phyloP scores from a whole-genome alignment of 2,888 invertebrate species.

The Argynnis bischoffii region DNA sequence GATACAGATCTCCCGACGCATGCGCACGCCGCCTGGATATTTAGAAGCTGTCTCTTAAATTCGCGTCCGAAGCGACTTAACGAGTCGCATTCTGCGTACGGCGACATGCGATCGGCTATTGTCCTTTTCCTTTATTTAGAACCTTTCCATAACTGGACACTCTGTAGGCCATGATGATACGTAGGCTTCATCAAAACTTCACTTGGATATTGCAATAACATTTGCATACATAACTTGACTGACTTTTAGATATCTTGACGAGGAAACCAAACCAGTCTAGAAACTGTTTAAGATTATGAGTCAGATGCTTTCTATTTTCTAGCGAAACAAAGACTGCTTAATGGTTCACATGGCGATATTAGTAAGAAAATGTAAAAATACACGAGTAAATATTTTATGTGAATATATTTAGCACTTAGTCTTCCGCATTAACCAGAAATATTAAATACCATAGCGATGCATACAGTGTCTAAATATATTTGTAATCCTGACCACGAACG shows the following conservation, averaged over 20 bases:
- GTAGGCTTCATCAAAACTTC: constrained; percentile 24
- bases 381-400: not conserved
- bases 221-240: not conserved
- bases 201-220: constrained; percentile 6
- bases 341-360: too few species aligned
- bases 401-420: constrained; percentile 13
- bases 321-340: too few species aligned
- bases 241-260: too few species aligned
- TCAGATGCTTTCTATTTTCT: too few species aligned
- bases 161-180: constrained; percentile 38
- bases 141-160: constrained; percentile 50
- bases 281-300: too few species aligned
- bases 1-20: constrained; percentile 78
- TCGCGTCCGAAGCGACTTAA: constrained; percentile 69
- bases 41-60: constrained; percentile 80
- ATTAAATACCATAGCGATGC: constrained; percentile 17
- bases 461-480: constrained; percentile 35
- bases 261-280: too few species aligned
- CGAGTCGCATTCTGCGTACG: constrained; percentile 74
- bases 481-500: constrained; percentile 38
- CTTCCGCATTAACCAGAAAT: constrained; percentile 16
- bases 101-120: constrained; percentile 71
- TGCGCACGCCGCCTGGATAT: constrained; percentile 72
- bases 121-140: constrained; percentile 60
- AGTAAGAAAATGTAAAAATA: not conserved